These are phyloP conservation scores for Lasioglossum pauxillum DNA, from an alignment of 2,888 invertebrate species.

Conservation along the genomic window DNA sequence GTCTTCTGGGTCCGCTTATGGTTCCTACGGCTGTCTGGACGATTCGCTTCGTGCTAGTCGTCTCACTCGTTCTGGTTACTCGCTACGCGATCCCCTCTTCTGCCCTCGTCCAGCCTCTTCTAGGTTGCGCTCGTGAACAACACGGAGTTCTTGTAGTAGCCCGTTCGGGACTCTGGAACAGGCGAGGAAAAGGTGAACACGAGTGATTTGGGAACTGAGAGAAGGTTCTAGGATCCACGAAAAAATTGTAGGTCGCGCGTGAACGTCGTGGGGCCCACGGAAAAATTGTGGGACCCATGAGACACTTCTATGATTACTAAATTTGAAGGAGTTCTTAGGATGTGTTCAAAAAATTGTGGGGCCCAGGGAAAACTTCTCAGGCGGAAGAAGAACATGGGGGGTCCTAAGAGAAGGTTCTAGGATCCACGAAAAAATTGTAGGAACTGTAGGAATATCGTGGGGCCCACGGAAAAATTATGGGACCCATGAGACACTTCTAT, in stretches of 20 bases:
- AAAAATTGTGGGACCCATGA: background rate
- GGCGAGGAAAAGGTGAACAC: background rate
- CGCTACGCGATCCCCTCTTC: conserved; percentile 63
- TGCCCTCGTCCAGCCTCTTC: conserved; percentile 77
- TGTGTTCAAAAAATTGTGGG: too few species aligned
- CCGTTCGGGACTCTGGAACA: conserved; percentile 85
- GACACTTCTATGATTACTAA: too few species aligned
- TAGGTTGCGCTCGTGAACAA: conserved; percentile 95
- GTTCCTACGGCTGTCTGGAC: background rate
- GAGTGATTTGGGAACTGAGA: background rate
- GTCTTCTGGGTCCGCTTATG: background rate
- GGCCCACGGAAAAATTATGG: too few species aligned
- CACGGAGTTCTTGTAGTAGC: conserved; percentile 96
- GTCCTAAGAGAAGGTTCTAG: too few species aligned
- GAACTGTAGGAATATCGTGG: background rate
- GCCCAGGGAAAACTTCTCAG: too few species aligned
- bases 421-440: background rate
- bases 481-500: too few species aligned
- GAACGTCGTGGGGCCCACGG: background rate
- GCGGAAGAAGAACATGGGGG: too few species aligned
- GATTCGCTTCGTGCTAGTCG: conserved; percentile 61
- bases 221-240: background rate
- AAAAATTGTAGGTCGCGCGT: background rate
- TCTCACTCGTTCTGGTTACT: conserved; percentile 70
- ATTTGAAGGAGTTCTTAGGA: too few species aligned